Base-by-base conservation (phyloP, 2,113 vertebrate species). In the Urocolius indicus region DNA sequence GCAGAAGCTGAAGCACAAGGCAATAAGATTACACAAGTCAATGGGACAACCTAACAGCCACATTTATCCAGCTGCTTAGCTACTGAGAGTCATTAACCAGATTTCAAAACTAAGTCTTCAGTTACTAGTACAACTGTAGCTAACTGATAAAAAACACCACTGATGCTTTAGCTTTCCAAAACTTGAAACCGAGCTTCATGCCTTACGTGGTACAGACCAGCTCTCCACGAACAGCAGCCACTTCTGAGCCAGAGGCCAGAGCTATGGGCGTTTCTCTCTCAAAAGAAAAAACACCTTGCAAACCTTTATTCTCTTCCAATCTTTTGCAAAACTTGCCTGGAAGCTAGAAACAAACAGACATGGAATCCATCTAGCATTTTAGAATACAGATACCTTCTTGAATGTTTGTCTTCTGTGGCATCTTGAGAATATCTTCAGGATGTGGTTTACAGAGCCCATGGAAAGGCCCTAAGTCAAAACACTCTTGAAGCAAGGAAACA, bases 401-500 rank as follows among this genome's bases (percentile, higher is more conserved):
- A 85, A 41, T 0, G 7, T 52, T 93, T 51, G 49, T 11, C 49
- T 94, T 61, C 68, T 5, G 13, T 1, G 81, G 81, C 52, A 66
- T 75, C 36, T 95, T 43, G 38, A 98, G 89, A 82, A 96, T 15
- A 83, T 96, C 94, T 10, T 93, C 96, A 22, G 98, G 95, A 84
- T 97, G 96, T 6, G 93, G 96, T 90, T 96, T 96, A 62, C 96
- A 98, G 87, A 99, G 97, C 49, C 98, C 98, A 1, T 98, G 96
- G 90, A 99, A 99, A 48, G 97, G 98, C 2, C 95, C 93, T 22
- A 99, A 88, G 41, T 99, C 97, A 93, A 99, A 99, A 93, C 96
- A 98, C 9, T 97, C 75, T 20, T 98, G 97, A n/a, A 99, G 95
- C 62, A 97, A 75, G 29, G 97, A 74, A 81, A 98, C 4, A 36